phyloP scores from a whole-genome alignment of 2,888 invertebrate genomes.

The Xanthorhoe designata region DNA sequence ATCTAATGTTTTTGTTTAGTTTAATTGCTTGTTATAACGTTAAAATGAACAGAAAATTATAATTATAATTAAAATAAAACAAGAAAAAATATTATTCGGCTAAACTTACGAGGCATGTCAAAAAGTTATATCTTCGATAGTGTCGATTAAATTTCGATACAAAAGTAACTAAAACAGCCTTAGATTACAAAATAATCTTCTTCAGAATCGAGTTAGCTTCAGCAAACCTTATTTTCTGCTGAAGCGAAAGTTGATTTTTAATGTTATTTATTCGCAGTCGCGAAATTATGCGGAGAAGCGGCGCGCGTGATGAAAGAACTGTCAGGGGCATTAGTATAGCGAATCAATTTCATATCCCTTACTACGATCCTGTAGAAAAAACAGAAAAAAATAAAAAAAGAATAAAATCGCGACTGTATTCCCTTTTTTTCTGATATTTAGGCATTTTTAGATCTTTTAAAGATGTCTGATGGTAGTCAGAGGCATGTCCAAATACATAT shows the following conservation, averaged over 20 bases:
- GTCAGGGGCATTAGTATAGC: slow-evolving; percentile 73
- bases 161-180: background rate
- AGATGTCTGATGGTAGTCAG: no score
- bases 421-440: no score
- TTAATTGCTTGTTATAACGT: no score
- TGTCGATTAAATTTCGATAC: no score
- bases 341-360: slow-evolving; percentile 71
- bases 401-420: no score
- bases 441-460: no score
- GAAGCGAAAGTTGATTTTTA: slow-evolving; percentile 63
- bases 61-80: no score
- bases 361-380: slow-evolving; percentile 46
- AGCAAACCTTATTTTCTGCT: slow-evolving; percentile 40
- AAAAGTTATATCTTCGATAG: background rate
- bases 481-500: no score
- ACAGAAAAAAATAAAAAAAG: background rate
- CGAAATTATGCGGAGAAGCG: slow-evolving; percentile 72
- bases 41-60: no score
- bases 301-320: slow-evolving; percentile 74
- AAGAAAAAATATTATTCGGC: no score
- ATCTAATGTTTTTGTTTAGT: no score
- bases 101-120: no score
- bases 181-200: slow-evolving; percentile 14
- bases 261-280: slow-evolving; percentile 74
- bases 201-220: slow-evolving; percentile 24